These are phyloP conservation scores for Lasioglossum marginatum DNA, from an alignment of 2,888 invertebrate genomes.

Conservation along the genomic window DNA sequence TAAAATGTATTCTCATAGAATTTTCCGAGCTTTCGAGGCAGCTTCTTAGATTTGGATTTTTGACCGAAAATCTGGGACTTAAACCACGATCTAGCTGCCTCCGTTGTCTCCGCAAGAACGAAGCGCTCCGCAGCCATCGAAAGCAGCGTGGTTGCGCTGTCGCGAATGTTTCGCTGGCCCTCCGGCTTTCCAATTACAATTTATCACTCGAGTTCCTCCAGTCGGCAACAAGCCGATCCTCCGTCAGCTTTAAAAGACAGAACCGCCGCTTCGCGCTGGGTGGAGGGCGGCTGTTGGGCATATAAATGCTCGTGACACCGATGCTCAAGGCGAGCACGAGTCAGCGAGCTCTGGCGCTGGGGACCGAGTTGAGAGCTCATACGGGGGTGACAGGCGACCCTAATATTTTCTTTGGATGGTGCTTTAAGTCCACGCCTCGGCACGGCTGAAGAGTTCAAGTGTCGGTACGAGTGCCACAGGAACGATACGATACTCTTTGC, in stretches of 20 bases:
- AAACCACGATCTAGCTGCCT: background rate
- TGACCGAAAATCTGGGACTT: background rate
- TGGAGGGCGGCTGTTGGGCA: background rate
- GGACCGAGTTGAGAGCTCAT: conserved; percentile 48
- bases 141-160: background rate
- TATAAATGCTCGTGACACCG: conserved; percentile 57
- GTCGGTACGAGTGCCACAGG: conserved; percentile 30
- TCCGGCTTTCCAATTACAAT: conserved; percentile 42
- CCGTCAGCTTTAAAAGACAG: conserved; percentile 56
- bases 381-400: conserved; percentile 71
- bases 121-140: background rate
- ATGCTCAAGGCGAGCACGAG: conserved; percentile 48
- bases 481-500: conserved; percentile 40
- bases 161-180: background rate
- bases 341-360: background rate
- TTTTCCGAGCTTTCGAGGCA: background rate
- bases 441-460: conserved; percentile 55
- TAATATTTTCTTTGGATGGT: conserved; percentile 72
- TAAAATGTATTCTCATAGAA: background rate
- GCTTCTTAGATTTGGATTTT: background rate
- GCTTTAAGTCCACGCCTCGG: conserved; percentile 64
- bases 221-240: conserved; percentile 27
- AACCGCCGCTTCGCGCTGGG: background rate
- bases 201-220: conserved; percentile 16
- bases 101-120: background rate